phyloP scores from a whole-genome alignment of 2,888 invertebrate genomes.

The Hydrotaea diabolus region DNA sequence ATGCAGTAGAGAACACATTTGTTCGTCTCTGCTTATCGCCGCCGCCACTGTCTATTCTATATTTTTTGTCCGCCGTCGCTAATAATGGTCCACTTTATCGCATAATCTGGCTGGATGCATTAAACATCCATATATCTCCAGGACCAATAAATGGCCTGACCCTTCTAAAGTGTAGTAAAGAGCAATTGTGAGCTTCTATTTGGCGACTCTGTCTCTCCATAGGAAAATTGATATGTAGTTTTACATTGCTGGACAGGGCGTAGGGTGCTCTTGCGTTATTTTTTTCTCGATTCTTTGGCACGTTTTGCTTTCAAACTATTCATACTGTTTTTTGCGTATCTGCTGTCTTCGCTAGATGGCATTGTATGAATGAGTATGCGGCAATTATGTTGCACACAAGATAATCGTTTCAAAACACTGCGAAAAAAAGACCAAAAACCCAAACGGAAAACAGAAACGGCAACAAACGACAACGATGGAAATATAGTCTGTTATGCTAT shows the following conservation, averaged over 20 bases:
- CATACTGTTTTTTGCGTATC: conserved; percentile 47
- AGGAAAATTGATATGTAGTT: too few species aligned
- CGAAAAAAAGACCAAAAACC: conserved; percentile 17
- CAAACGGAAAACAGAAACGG: conserved; percentile 4
- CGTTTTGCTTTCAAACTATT: conserved; percentile 38
- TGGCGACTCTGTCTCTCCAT: too few species aligned
- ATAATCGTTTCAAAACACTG: conserved; percentile 60
- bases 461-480: conserved; percentile 19
- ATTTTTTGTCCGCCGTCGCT: too few species aligned
- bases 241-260: not conserved
- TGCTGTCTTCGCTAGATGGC: conserved; percentile 28
- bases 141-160: too few species aligned
- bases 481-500: conserved; percentile 39
- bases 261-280: not conserved
- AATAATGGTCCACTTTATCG: too few species aligned
- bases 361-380: conserved; percentile 48
- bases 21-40: too few species aligned
- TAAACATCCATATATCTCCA: too few species aligned
- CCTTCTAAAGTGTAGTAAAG: too few species aligned
- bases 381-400: conserved; percentile 61
- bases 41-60: too few species aligned
- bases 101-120: too few species aligned
- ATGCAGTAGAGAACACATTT: too few species aligned
- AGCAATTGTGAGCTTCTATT: too few species aligned
- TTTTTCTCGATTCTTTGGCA: not conserved